A percentile compares a stretch with the other conserved stretches of the same genome.
phyloP scores from a whole-genome alignment of 2,888 invertebrate genomes.

The Cheilosia vulpina region DNA sequence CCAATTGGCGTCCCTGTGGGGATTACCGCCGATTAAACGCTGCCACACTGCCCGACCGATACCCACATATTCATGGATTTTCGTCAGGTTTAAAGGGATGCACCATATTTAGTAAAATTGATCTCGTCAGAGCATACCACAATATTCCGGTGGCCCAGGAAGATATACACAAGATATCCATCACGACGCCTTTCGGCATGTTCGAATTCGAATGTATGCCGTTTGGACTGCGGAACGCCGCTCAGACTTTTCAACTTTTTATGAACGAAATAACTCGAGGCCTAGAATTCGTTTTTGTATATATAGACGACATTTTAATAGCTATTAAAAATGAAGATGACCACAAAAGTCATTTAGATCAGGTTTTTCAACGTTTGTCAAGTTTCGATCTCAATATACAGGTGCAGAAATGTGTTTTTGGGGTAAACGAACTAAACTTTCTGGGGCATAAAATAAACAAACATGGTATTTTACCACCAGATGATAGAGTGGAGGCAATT shows the following conservation, averaged over 20 bases:
- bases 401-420: neutral
- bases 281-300: no score
- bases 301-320: no score
- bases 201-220: slow-evolving; percentile 8
- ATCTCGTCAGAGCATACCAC: slow-evolving; percentile 35
- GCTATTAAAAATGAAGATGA: neutral
- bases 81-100: neutral
- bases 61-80: slow-evolving; percentile 17
- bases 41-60: neutral
- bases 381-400: no score
- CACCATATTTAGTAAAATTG: slow-evolving; percentile 34
- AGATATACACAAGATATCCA: neutral
- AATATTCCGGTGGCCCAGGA: slow-evolving; percentile 22
- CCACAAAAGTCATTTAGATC: no score
- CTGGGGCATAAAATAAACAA: no score
- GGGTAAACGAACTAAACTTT: no score
- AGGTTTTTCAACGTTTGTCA: no score
- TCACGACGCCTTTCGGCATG: slow-evolving; percentile 34
- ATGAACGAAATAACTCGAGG: slow-evolving; percentile 12
- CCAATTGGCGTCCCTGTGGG: slow-evolving; percentile 77
- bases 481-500: slow-evolving; percentile 24
- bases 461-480: slow-evolving; percentile 5
- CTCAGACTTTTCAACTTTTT: slow-evolving; percentile 36
- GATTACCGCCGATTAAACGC: slow-evolving; percentile 2
- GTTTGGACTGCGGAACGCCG: slow-evolving; percentile 19